Evolutionary conservation across 2,797 vertebrate genomes (phyloP), one percentile per base, ranked within the genome.

Genomic region (Amphiprion clarkii): DNA sequence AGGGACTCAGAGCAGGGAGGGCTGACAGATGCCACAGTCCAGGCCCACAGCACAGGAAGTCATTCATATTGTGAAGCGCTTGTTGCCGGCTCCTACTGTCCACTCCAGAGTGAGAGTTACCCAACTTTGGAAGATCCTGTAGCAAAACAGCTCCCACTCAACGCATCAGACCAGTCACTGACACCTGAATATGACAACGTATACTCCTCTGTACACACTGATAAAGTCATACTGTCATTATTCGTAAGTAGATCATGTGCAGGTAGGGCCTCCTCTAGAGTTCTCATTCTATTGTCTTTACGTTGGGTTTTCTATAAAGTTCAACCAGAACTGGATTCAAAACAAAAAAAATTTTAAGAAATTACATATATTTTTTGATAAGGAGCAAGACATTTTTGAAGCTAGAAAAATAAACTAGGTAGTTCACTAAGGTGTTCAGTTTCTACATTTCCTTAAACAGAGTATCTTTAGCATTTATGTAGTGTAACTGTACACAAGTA

Each of bases 1-100:
- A 68, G 62, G 52, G 71, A 33, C 60, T 48, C 13, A 13, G 71
- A 55, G 59, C 46, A 64, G 62, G 71, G 71, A 59, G 63, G 67
- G 79, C 73, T 92, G 89, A 94, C 93, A 92, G 90, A 94, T 94
- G 92, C 94, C 93, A 93, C 90, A 92, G 90, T 93, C 92, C 93
- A 94, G 94, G 87, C 92, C 90, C 84, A 59, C 86, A 84, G 89
- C 58, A 84, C 94, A 95, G 94, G 94, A 95, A 95, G 94, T 94
- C 93, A 90, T 94, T 94, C 90, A 93, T 94, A 92, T 79, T 79
- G 79, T 76, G 84, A 90, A 89, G 89, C 71, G 87, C 84, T 89
- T 83, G 89, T 81, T 86, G 80, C 74, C 62, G 71, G 76, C 84
- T 88, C 88, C 81, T 82, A 84, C 83, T 83, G 89, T 85, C 88